Evolutionary conservation across 1,140 invertebrate species (phyloP).

Genomic region (Drosophila persimilis): DNA sequence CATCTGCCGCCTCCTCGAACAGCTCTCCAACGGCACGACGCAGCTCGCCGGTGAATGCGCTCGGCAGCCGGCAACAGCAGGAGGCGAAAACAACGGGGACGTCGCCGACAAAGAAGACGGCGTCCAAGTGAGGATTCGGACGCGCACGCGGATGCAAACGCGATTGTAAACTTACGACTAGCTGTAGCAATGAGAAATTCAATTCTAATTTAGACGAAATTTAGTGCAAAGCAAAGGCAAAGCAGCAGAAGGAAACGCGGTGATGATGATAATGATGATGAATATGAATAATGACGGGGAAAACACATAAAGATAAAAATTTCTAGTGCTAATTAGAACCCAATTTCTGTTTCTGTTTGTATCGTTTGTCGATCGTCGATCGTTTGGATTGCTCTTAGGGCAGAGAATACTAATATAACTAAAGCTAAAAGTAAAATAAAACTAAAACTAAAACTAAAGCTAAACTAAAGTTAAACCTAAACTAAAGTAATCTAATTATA

Average conservation of each 20-base stretch:
- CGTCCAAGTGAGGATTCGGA: constrained; percentile 57
- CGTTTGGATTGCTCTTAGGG: constrained; percentile 36
- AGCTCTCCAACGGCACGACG: constrained; percentile 59
- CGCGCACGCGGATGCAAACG: too few relatives aligned
- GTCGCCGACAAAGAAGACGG: constrained; percentile 57
- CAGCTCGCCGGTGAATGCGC: constrained; percentile 43
- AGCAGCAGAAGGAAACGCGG: constrained; percentile 2
- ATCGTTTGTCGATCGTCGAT: too few relatives aligned
- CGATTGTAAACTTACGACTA: constrained; percentile 20
- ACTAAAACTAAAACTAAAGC: too few relatives aligned
- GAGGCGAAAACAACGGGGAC: constrained; percentile 30
- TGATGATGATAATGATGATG: constrained; percentile 5
- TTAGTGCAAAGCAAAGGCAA: constrained; percentile 59
- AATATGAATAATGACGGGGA: not conserved
- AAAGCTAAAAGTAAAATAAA: constrained; percentile 1
- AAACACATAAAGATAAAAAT: constrained; percentile 27
- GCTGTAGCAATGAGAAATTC: constrained; percentile 58
- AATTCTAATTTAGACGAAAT: constrained; percentile 77
- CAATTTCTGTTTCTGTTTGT: constrained; percentile 27
- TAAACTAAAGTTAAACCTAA: not conserved
- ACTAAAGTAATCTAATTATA: constrained; percentile 41
- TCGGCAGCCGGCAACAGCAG: constrained; percentile 17
- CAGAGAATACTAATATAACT: constrained; percentile 33
- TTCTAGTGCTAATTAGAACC: constrained; percentile 60
- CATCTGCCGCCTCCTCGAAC: constrained; percentile 41